Conservation (phyloP, 2,888 invertebrate species). For the Cantharis flavilabris region DNA sequence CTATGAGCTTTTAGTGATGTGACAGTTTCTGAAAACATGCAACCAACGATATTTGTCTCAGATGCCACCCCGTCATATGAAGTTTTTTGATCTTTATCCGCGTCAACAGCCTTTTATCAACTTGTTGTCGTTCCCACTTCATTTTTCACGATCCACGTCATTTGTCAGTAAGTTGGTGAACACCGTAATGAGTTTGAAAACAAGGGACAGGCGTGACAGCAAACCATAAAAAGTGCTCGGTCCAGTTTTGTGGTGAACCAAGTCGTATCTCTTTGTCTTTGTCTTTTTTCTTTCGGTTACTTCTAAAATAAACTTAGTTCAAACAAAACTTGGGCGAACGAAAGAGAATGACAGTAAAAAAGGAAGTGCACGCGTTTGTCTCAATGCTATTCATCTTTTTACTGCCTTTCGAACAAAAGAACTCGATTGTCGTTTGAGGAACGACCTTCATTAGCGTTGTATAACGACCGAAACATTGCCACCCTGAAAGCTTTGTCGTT, state of each 20-base stretch:
- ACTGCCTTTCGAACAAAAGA: conserved; percentile 34
- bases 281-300: conserved; percentile 39
- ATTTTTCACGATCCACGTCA: conserved; percentile 57
- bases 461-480: conserved; percentile 29
- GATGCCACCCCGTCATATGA: conserved; percentile 34
- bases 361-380: conserved; percentile 33
- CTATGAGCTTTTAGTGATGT: neutral
- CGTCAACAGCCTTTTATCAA: conserved; percentile 55
- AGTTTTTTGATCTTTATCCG: conserved; percentile 49
- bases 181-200: conserved; percentile 57
- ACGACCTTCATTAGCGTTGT: conserved; percentile 37
- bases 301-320: conserved; percentile 1
- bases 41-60: conserved; percentile 32
- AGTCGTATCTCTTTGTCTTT: conserved; percentile 23
- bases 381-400: conserved; percentile 34
- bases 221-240: conserved; percentile 31
- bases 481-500: conserved; percentile 21
- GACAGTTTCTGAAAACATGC: conserved; percentile 22
- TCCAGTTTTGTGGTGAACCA: conserved; percentile 22
- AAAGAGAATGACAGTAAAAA: conserved; percentile 33
- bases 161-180: conserved; percentile 56
- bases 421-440: conserved; percentile 33
- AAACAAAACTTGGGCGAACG: conserved; percentile 36
- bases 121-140: conserved; percentile 55
- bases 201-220: conserved; percentile 54